Percentiles rank a stretch among this genome's conserved stretches.
These are phyloP conservation scores for Engraulis encrasicolus DNA, from an alignment of 2,113 vertebrate genomes.

Conservation along the genomic window DNA sequence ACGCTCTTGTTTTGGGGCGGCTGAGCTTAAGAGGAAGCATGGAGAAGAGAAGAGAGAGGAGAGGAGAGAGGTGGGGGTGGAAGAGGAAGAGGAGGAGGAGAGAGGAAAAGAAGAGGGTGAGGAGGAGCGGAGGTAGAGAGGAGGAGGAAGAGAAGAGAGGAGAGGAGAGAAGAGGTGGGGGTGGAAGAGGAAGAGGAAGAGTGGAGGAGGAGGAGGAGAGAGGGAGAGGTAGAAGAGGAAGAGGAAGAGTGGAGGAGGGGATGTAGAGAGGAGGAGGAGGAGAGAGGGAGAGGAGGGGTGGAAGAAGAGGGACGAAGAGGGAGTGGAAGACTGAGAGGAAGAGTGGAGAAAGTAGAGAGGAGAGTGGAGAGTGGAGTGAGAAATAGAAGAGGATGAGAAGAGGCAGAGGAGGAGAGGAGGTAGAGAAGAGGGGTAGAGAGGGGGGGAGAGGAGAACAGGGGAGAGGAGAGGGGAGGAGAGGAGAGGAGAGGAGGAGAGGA, in stretches of 20 bases:
- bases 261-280: background rate
- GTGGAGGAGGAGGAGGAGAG: background rate
- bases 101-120: slow-evolving; percentile 33
- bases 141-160: slow-evolving; percentile 14
- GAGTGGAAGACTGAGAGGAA: background rate
- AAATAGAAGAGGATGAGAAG: background rate
- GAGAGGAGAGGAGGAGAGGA: background rate
- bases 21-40: slow-evolving; percentile 68
- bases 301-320: slow-evolving; percentile 18
- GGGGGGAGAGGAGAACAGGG: too few relatives aligned
- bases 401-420: slow-evolving; percentile 10
- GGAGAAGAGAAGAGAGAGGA: slow-evolving; percentile 36
- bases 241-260: background rate
- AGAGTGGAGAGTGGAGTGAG: slow-evolving; percentile 32
- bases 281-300: slow-evolving; percentile 40
- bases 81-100: background rate
- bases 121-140: slow-evolving; percentile 1
- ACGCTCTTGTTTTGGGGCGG: slow-evolving; percentile 78
- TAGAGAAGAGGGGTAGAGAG: slow-evolving; percentile 36
- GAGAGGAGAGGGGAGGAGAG: background rate
- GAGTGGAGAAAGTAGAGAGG: slow-evolving; percentile 31
- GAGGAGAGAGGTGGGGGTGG: background rate
- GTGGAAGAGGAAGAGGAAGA: background rate
- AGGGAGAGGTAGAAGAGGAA: slow-evolving; percentile 31
- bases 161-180: slow-evolving; percentile 46